Evolutionary conservation across 1,140 invertebrate species (phyloP).

Genomic region (Melanaphis sacchari): DNA sequence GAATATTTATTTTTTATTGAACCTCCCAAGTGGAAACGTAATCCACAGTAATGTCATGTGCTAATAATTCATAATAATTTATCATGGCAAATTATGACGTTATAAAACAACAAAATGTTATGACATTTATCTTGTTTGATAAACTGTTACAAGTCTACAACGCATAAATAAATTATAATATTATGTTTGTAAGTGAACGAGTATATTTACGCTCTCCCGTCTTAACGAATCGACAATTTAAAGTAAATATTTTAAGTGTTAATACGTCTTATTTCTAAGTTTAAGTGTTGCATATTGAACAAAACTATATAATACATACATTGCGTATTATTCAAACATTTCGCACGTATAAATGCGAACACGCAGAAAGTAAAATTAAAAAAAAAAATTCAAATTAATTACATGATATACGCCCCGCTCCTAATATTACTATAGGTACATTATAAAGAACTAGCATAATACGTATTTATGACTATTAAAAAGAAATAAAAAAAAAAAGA

Average conservation of each 20-base stretch:
- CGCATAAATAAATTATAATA: not conserved
- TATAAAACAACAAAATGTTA: conserved; percentile 7
- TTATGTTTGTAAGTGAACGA: not conserved
- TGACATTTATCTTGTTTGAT: not conserved
- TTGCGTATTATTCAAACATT: not conserved
- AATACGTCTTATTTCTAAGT: not conserved
- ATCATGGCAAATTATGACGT: not conserved
- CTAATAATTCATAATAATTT: not conserved
- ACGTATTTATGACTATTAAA: not conserved
- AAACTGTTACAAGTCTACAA: not conserved
- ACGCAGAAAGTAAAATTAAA: not conserved
- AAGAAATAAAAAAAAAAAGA: not conserved
- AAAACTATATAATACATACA: not conserved
- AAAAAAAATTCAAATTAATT: not conserved
- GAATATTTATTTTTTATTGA: not conserved
- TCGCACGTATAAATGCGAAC: not conserved
- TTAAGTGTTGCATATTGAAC: not conserved
- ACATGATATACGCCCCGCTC: not conserved
- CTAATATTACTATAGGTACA: not conserved
- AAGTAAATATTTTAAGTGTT: not conserved
- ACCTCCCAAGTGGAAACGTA: conserved; percentile 16
- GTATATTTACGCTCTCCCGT: too few species aligned
- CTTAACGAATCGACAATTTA: not conserved
- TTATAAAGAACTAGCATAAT: not conserved
- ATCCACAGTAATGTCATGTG: not conserved